Evolutionary conservation across 1,140 invertebrate genomes (phyloP).

Genomic region (Conus ventricosus): DNA sequence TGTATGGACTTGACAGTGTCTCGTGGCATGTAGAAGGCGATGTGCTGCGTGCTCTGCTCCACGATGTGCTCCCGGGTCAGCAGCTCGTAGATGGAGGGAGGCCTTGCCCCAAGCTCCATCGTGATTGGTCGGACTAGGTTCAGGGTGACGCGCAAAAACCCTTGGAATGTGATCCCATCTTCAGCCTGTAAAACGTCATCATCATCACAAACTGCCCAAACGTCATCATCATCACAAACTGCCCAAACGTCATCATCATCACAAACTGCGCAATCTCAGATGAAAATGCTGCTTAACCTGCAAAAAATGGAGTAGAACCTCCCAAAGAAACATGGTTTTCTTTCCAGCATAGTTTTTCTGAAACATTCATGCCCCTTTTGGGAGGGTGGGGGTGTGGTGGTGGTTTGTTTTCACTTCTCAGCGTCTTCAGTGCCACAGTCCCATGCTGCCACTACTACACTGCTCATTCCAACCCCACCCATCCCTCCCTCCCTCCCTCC

Average conservation of each 20-base stretch:
- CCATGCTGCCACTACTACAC: too few species aligned
- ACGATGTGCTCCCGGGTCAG: constrained; percentile 73
- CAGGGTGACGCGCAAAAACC: constrained; percentile 79
- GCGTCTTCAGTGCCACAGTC: too few species aligned
- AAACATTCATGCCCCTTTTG: too few species aligned
- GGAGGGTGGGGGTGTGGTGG: too few species aligned
- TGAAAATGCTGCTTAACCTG: too few species aligned
- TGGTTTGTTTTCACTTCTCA: too few species aligned
- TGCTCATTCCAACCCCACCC: too few species aligned
- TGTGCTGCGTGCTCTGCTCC: constrained; percentile 74
- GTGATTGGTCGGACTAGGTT: constrained; percentile 80
- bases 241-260: neutral
- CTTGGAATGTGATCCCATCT: constrained; percentile 75
- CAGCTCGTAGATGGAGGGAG: constrained; percentile 79
- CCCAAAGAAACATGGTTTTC: too few species aligned
- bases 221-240: neutral
- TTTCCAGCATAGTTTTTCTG: too few species aligned
- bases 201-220: neutral
- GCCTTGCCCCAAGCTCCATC: constrained; percentile 78
- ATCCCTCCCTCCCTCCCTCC: too few species aligned
- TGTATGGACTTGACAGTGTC: constrained; percentile 79
- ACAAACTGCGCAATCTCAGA: neutral
- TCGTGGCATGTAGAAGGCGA: constrained; percentile 80
- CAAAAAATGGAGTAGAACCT: too few species aligned
- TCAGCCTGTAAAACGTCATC: neutral